These are phyloP conservation scores for Enteromius afrohamiltoni DNA, from an alignment of 2,797 vertebrate genomes.

Conservation along the genomic window DNA sequence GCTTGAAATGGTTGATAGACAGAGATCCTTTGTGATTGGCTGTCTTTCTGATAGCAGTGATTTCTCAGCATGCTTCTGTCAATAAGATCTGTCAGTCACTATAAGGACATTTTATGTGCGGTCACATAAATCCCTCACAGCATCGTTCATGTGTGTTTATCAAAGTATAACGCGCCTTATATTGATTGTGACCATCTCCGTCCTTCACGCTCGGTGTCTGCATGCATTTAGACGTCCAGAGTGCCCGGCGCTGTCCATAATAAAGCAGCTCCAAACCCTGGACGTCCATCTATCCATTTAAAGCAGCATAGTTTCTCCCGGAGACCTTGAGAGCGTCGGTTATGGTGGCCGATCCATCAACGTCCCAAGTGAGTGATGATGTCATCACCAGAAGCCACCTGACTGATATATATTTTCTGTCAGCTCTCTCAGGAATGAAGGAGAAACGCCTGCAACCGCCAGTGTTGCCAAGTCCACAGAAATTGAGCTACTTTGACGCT, in stretches of 20 bases:
- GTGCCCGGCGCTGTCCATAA: slow-evolving; percentile 8
- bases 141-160: background rate
- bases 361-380: slow-evolving; percentile 72
- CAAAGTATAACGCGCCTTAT: background rate
- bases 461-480: no score
- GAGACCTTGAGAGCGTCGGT: slow-evolving; percentile 65
- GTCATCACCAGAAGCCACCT: slow-evolving; percentile 72
- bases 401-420: slow-evolving; percentile 25
- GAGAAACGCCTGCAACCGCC: background rate
- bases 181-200: background rate
- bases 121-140: background rate
- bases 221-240: slow-evolving; percentile 19
- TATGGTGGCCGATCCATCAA: slow-evolving; percentile 73
- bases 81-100: background rate
- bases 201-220: slow-evolving; percentile 19
- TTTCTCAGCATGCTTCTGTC: background rate
- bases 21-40: background rate
- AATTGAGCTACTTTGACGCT: no score
- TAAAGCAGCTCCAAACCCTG: slow-evolving; percentile 13
- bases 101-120: no score
- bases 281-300: slow-evolving; percentile 55
- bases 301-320: slow-evolving; percentile 74
- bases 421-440: slow-evolving; percentile 8
- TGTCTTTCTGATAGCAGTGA: background rate
- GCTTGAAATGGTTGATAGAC: background rate